These are phyloP conservation scores for Amphipoea lucens DNA, from an alignment of 2,888 invertebrate genomes.

Conservation along the genomic window DNA sequence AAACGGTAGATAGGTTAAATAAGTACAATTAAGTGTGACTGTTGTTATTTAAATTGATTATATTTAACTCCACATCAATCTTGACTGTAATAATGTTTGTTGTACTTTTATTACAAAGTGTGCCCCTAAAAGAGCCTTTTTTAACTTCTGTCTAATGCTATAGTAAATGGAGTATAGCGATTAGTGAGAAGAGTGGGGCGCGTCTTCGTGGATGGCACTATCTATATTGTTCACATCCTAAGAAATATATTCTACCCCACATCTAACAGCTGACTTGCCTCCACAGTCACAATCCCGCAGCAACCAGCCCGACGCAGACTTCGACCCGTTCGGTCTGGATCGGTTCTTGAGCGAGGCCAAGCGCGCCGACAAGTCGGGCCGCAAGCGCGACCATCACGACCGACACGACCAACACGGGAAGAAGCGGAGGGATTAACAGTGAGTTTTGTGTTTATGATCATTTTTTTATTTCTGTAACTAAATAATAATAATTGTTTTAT, in stretches of 20 bases:
- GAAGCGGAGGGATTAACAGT: conserved; percentile 80
- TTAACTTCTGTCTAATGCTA: too few relatives aligned
- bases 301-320: conserved; percentile 84
- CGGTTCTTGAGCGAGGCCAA: conserved; percentile 99
- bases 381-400: conserved; percentile 85
- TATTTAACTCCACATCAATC: too few relatives aligned
- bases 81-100: too few relatives aligned
- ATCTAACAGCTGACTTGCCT: conserved; percentile 12
- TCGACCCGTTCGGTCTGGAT: conserved; percentile 99
- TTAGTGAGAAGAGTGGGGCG: too few relatives aligned
- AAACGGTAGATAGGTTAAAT: too few relatives aligned
- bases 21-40: too few relatives aligned
- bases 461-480: background rate
- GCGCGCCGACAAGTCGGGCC: conserved; percentile 92
- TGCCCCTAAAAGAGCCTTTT: too few relatives aligned
- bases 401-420: conserved; percentile 78
- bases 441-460: background rate
- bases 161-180: too few relatives aligned
- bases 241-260: background rate
- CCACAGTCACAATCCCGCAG: conserved; percentile 70
- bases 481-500: too few relatives aligned
- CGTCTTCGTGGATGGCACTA: too few relatives aligned
- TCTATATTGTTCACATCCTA: background rate
- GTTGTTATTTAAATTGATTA: too few relatives aligned
- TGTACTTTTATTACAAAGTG: too few relatives aligned